Evolutionary conservation across 2,113 vertebrate species (phyloP).

Genomic region (Megaceryle torquata): DNA sequence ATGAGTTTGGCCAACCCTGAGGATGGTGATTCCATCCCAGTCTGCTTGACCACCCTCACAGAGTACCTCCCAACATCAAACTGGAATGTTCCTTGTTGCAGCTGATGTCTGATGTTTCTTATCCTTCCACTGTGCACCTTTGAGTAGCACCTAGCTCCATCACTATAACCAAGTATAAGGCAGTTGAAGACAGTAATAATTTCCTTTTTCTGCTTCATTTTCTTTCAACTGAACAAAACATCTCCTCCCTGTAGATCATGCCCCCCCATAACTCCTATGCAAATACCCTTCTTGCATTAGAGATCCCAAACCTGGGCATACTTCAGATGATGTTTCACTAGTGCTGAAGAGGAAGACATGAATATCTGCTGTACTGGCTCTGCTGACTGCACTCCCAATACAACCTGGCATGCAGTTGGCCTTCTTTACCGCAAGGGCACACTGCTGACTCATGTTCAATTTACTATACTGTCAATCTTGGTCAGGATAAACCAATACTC

Average conservation of each 20-base stretch:
- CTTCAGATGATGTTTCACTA: neutral
- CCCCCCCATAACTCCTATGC: neutral
- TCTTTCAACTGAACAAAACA: neutral
- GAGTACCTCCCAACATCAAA: neutral
- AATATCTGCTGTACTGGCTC: no score
- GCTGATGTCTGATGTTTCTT: neutral
- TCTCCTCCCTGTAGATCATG: rapidly evolving
- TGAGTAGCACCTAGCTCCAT: neutral
- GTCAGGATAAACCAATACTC: neutral
- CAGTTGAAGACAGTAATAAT: neutral
- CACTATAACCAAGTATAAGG: neutral
- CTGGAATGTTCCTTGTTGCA: neutral
- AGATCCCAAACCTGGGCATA: neutral
- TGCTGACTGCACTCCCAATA: neutral
- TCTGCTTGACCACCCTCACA: neutral
- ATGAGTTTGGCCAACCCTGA: neutral
- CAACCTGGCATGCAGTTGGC: neutral
- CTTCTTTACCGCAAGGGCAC: neutral
- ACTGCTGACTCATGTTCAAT: neutral
- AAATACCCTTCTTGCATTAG: neutral
- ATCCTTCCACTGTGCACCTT: neutral
- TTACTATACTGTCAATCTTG: neutral
- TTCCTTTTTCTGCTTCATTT: neutral
- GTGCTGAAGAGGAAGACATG: no score
- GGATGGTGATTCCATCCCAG: neutral